A percentile compares a stretch with the other conserved stretches of the same genome.
Conservation (phyloP, 2,888 invertebrate species). For the Stenodema calcarata region DNA sequence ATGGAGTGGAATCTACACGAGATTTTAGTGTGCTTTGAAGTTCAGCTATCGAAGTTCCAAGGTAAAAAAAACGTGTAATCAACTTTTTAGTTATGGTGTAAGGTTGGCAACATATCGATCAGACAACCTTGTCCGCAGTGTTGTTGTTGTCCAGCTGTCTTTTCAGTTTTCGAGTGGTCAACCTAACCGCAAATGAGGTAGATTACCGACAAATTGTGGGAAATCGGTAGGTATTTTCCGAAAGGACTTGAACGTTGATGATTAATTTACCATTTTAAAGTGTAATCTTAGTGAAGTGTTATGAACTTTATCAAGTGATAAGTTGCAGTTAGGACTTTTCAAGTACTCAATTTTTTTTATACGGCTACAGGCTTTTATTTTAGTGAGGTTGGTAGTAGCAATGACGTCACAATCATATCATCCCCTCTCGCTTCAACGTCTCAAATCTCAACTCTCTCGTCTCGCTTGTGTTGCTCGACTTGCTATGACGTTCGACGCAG, state of each 20-base stretch:
- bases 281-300: too few relatives aligned
- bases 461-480: too few relatives aligned
- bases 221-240: neutral
- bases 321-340: too few relatives aligned
- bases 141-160: neutral
- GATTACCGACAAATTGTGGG: neutral
- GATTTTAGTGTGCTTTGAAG: neutral
- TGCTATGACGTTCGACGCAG: neutral
- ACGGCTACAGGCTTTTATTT: neutral
- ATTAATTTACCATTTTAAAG: too few relatives aligned
- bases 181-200: neutral
- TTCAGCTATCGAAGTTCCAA: neutral
- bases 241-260: too few relatives aligned
- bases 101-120: conserved; percentile 43
- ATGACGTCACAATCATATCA: neutral
- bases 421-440: neutral
- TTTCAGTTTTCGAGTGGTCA: neutral
- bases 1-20: neutral
- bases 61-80: neutral
- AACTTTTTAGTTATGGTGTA: neutral
- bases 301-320: too few relatives aligned
- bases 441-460: too few relatives aligned
- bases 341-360: neutral
- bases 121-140: conserved; percentile 32
- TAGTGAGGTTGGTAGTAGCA: neutral